Evolutionary conservation across 2,797 vertebrate genomes (phyloP).

Genomic region (Salarias fasciatus): DNA sequence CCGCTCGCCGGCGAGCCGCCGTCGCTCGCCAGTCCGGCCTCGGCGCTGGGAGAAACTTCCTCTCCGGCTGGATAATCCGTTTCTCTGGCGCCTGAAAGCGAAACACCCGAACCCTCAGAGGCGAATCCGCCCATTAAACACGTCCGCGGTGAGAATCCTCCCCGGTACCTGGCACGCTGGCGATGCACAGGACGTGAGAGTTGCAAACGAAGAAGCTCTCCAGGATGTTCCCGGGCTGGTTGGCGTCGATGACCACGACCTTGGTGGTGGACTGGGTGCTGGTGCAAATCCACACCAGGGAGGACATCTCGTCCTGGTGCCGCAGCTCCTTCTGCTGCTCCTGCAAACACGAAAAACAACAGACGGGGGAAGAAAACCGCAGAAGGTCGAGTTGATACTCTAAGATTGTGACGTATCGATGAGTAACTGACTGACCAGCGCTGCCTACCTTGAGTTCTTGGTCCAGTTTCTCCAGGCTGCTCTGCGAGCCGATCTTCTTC

Average conservation of each 20-base stretch:
- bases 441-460: constrained; percentile 92
- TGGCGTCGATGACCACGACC: constrained; percentile 93
- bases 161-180: constrained; percentile 92
- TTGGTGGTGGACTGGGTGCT: constrained; percentile 93
- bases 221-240: constrained; percentile 94
- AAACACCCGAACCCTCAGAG: not conserved
- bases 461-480: constrained; percentile 93
- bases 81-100: constrained; percentile 89
- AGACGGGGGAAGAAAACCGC: too few relatives aligned
- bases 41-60: constrained; percentile 79
- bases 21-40: constrained; percentile 57
- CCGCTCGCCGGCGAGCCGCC: constrained; percentile 69
- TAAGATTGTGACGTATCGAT: too few relatives aligned
- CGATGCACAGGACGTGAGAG: constrained; percentile 94
- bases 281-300: constrained; percentile 97
- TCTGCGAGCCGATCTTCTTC: constrained; percentile 89
- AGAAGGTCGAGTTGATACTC: too few relatives aligned
- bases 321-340: constrained; percentile 94
- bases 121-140: not conserved
- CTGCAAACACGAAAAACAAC: constrained; percentile 74
- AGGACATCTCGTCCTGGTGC: constrained; percentile 93
- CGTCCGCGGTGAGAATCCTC: not conserved
- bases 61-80: constrained; percentile 96
- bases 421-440: not conserved
- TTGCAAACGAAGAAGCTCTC: constrained; percentile 95